Conservation (phyloP, 2,888 invertebrate genomes). For the Formica aserva region DNA sequence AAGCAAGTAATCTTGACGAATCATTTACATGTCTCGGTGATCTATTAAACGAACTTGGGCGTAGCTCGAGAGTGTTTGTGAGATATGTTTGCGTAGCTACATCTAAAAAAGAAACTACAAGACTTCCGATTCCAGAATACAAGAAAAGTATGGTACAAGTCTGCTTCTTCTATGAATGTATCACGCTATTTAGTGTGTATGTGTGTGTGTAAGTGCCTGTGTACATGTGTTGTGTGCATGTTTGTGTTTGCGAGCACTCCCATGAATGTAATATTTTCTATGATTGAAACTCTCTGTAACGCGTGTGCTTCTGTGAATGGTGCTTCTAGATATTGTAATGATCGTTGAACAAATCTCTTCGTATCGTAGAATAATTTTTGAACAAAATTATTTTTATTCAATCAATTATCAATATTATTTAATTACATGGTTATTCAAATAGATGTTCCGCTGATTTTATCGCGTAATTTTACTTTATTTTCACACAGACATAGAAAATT, state of each 20-base stretch:
- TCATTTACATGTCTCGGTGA: constrained; percentile 25
- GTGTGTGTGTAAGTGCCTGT: constrained; percentile 44
- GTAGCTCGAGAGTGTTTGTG: constrained; percentile 46
- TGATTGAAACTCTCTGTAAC: constrained; percentile 40
- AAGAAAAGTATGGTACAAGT: constrained; percentile 43
- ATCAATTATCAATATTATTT: background rate
- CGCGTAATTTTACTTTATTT: background rate
- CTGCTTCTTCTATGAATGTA: constrained; percentile 26
- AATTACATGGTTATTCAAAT: background rate
- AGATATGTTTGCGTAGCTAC: constrained; percentile 61
- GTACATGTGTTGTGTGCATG: constrained; percentile 38
- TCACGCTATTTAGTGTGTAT: constrained; percentile 27
- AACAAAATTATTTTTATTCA: background rate
- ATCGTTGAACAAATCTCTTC: constrained; percentile 53
- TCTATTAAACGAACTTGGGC: constrained; percentile 55
- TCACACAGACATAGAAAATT: background rate
- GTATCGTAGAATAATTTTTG: constrained; percentile 17
- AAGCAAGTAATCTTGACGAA: constrained; percentile 27
- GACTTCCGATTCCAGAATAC: constrained; percentile 35
- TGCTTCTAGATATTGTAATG: constrained; percentile 52
- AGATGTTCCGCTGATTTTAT: background rate
- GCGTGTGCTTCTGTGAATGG: constrained; percentile 39
- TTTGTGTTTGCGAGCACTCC: constrained; percentile 50
- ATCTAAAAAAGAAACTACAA: constrained; percentile 64
- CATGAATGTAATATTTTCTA: constrained; percentile 45